Evolutionary conservation across 2,113 vertebrate genomes (phyloP).

Genomic region (Pogonocichla stellata): DNA sequence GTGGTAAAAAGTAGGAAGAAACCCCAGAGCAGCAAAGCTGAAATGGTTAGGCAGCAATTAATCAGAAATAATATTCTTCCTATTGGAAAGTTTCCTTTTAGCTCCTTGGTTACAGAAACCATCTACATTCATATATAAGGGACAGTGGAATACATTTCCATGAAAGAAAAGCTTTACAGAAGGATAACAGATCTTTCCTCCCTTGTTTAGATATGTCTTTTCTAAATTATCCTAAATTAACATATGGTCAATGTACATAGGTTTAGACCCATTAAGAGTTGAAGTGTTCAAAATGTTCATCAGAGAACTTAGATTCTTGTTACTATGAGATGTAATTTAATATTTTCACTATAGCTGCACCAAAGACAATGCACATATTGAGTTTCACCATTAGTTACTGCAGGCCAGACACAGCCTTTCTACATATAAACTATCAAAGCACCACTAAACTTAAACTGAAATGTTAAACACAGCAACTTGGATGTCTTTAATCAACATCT

Average conservation of each 20-base stretch:
- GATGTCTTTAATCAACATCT: constrained; percentile 67
- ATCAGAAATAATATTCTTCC: background rate
- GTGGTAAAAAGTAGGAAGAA: background rate
- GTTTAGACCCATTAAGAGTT: constrained; percentile 39
- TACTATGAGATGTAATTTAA: constrained; percentile 36
- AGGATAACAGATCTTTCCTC: background rate
- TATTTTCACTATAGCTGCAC: background rate
- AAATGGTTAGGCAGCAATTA: background rate
- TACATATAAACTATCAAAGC: constrained; percentile 66
- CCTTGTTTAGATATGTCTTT: constrained; percentile 10
- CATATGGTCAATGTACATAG: background rate
- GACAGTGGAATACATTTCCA: background rate
- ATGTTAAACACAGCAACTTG: constrained; percentile 20
- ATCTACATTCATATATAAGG: background rate
- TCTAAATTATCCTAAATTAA: constrained; percentile 43
- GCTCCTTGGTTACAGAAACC: background rate
- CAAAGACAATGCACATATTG: constrained; percentile 55
- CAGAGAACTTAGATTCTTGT: background rate
- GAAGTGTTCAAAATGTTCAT: constrained; percentile 43
- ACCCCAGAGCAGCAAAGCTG: accelerated
- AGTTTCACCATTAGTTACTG: constrained; percentile 50
- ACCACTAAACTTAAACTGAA: constrained; percentile 53
- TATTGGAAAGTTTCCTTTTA: background rate
- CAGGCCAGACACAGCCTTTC: constrained; percentile 23
- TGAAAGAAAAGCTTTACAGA: constrained; percentile 4